Base-by-base conservation (phyloP, 2,888 invertebrate species). In the Scotopteryx bipunctaria region DNA sequence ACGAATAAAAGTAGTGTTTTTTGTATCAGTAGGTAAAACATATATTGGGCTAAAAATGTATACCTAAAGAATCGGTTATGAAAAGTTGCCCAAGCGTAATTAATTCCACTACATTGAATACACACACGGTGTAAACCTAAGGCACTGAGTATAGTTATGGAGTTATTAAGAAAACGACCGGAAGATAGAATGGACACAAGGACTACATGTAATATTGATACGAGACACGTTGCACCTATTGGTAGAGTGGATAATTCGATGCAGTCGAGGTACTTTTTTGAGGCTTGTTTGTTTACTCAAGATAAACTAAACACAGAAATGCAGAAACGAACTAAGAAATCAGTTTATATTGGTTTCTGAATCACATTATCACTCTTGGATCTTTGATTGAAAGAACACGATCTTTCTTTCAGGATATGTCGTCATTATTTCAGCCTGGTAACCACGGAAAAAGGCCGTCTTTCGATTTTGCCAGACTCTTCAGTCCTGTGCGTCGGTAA, bases 171-270 rank as follows among this genome's bases (percentile, higher is more conserved):
- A 51, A 58, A 58, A 58, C 53, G 60, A 46, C 63, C 63, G 63
- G 63, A 63, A 63, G 55, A 49, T 42, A 49, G 48, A 63, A 60
- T 57, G 58, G 60, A 60, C 55, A 63, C 63, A 63, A 63, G 63
- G 63, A 63, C 63, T 14, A 37, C 63, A 31, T 60, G 58, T 63
- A 50, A 48, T 50, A 57, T 63, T 57, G 55, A 53, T 55, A 63
- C 57, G 36, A 45, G 42, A 51, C 55, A 46, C 45, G 29, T 43
- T 55, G 54, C 27, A 45, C 17, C 29, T 52, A 49, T 33, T 19
- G 36, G 35, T 51, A 15, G 36, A 43, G 37, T 43, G 38, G 45
- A 42, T 55, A 60, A 59, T 59, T 57, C 41, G 53, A 48, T 44
- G 50, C 37, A 42, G 46, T 48, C 42, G 27, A 23, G 27, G 38